Conservation (phyloP, 2,797 vertebrate genomes). For the Esox lucius region DNA sequence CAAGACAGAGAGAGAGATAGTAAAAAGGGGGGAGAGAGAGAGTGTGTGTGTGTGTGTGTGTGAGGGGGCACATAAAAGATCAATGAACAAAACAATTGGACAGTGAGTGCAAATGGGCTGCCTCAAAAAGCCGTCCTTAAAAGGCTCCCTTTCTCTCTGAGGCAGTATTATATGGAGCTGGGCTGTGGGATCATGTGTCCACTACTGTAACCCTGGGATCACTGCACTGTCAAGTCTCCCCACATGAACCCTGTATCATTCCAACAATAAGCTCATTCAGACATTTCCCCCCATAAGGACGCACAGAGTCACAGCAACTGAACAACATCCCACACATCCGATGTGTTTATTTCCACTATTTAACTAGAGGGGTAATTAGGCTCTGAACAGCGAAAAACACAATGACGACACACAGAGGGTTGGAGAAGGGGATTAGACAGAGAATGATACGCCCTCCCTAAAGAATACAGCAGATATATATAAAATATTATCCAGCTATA, state of each 20-base stretch:
- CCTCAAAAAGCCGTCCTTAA: neutral
- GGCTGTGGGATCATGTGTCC: conserved; percentile 4
- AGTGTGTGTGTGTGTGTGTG: neutral
- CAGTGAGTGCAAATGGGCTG: neutral
- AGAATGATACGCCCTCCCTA: neutral
- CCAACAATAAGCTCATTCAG: conserved; percentile 41
- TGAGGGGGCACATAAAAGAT: neutral
- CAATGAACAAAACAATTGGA: neutral
- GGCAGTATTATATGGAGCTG: neutral
- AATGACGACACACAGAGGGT: conserved; percentile 15
- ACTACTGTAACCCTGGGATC: conserved; percentile 19
- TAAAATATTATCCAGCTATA: too few species aligned
- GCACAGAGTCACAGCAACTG: conserved; percentile 14
- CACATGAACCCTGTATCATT: conserved; percentile 11
- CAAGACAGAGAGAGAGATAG: neutral
- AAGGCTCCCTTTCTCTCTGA: neutral
- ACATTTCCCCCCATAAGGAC: conserved; percentile 27
- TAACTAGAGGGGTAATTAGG: conserved; percentile 38
- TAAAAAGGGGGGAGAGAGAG: neutral
- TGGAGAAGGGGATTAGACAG: neutral
- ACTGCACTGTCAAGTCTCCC: conserved; percentile 12
- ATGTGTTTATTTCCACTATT: conserved; percentile 10
- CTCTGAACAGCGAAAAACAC: conserved; percentile 24
- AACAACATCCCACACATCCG: conserved; percentile 23
- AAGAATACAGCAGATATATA: neutral